Evolutionary conservation across 1,140 invertebrate genomes (phyloP), one percentile per base, ranked within the genome.

Genomic region (Gyrodactylus salaris): DNA sequence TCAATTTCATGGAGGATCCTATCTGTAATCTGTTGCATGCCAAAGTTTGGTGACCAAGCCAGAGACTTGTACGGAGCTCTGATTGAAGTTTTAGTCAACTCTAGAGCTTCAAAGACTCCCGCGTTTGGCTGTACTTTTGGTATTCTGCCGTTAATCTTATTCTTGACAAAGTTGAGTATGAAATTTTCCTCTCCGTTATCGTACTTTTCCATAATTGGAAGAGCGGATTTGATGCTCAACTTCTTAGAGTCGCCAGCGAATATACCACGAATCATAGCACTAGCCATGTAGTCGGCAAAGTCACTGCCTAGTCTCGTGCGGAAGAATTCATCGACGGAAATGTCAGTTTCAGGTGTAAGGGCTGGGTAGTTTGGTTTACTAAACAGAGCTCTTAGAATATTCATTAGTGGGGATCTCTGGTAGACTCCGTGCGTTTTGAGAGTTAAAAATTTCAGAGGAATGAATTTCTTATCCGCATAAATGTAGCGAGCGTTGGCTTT

Each of bases 241-340:
- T 71, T 26, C 25, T 25, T 71, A 20, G 70, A 71, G 26, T 71
- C 70, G n/a, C 70, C 21, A 16, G 70, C 72, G 26, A 25, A 73
- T 68, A 73, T 73, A 1, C 72, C 72, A 20, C 72, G 24, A 24
- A 27, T 54, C 2, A 73, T 21, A 1, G 72, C 20, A 27, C 26
- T 34, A 24, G 26, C 34, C 1, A 73, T 20, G 23, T 73, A 73
- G 25, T 73, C 72, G 1, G 72, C 26, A 34, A 73, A 22, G 21
- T 73, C 72, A 73, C 54, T 24, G 1, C 72, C 72, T 34, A 73
- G 26, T 22, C 72, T 26, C 21, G 72, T 73, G 20, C 72, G 24
- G 1, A 73, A 22, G 26, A 73, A 73, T n/a, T 73, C 22, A 73
- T 73, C 72, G 7, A 73, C 72, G 1, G 72, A 1, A 25, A 68